These are phyloP conservation scores for Phrynocephalus vlangalii DNA, from an alignment of 2,797 vertebrate species.

Conservation along the genomic window DNA sequence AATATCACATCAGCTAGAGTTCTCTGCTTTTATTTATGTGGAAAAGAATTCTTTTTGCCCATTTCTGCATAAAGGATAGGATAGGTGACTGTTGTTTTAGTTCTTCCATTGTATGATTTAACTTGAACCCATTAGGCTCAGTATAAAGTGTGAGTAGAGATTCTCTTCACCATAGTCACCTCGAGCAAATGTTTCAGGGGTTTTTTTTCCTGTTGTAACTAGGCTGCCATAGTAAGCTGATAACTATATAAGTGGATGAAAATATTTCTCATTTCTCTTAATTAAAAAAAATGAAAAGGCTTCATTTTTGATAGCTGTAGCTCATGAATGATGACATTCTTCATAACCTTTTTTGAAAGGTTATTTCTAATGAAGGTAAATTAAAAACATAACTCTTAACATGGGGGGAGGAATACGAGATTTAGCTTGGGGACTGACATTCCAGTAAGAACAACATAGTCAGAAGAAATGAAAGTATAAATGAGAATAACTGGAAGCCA, in stretches of 20 bases:
- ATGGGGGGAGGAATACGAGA: constrained; percentile 19
- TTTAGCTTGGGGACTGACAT: constrained; percentile 23
- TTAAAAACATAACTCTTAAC: constrained; percentile 34
- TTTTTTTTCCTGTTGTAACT: background rate
- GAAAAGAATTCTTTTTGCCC: constrained; percentile 16
- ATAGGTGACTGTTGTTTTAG: background rate
- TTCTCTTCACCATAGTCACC: background rate
- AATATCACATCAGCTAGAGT: too few relatives aligned
- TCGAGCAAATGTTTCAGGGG: background rate
- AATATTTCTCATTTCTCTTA: constrained; percentile 27
- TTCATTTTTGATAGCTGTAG: constrained; percentile 28
- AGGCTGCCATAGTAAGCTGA: background rate
- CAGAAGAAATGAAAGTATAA: background rate
- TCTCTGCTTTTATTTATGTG: background rate
- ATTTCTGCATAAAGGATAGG: background rate
- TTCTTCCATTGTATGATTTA: background rate
- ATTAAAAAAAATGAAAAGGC: constrained; percentile 18
- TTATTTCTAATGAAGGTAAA: constrained; percentile 29
- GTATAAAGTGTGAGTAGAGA: background rate
- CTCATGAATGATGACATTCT: constrained; percentile 26
- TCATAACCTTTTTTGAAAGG: constrained; percentile 25
- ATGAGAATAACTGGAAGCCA: constrained; percentile 16
- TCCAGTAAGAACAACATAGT: background rate
- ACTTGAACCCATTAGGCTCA: background rate
- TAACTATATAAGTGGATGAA: background rate